phyloP scores from a whole-genome alignment of 2,888 invertebrate genomes.

The Glaucopsyche alexis region DNA sequence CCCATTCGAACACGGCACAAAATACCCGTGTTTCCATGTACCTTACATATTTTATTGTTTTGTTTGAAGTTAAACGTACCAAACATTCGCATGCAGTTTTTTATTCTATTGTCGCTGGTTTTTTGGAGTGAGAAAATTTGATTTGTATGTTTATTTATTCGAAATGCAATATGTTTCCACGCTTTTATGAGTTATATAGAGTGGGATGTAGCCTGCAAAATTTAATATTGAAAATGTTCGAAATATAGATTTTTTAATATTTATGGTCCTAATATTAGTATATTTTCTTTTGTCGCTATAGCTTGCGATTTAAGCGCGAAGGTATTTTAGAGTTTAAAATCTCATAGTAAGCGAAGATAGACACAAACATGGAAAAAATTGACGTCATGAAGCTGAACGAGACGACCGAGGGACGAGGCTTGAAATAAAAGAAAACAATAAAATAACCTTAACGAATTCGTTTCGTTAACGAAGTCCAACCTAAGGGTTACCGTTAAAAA shows the following conservation, averaged over 20 bases:
- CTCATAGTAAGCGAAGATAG: not conserved
- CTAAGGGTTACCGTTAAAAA: not conserved
- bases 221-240: not conserved
- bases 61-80: conserved; percentile 46
- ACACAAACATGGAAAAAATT: not conserved
- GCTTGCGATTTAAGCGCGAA: not conserved
- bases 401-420: not conserved
- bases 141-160: conserved; percentile 3
- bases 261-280: not conserved
- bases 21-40: conserved; percentile 16
- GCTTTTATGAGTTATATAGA: not conserved
- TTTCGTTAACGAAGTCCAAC: not conserved
- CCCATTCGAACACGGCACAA: not conserved
- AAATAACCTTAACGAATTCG: not conserved
- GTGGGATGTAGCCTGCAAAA: not conserved
- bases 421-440: not conserved
- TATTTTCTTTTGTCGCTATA: not conserved
- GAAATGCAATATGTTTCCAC: not conserved
- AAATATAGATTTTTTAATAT: not conserved
- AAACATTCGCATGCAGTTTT: conserved; percentile 48
- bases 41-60: conserved; percentile 51
- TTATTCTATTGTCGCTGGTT: conserved; percentile 39
- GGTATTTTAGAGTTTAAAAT: not conserved
- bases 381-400: not conserved
- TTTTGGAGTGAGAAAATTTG: conserved; percentile 40